A percentile compares a stretch with the other conserved stretches of the same genome.
These are phyloP conservation scores for Drosophila eugracilis DNA, from an alignment of 1,140 invertebrate genomes.

Conservation along the genomic window DNA sequence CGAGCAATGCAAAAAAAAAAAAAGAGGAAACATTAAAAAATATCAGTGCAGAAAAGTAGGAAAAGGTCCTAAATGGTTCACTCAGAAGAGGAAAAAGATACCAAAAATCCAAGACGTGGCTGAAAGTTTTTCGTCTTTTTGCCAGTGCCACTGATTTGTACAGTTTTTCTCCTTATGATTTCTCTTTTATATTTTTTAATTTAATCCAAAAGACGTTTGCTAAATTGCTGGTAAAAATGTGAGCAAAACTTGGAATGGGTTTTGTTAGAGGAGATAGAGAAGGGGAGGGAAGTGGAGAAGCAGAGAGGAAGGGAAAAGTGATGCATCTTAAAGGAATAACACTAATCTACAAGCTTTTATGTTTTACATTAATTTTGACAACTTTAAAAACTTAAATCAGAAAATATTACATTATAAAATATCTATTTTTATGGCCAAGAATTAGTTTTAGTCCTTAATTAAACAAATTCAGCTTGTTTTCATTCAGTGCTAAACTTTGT, in stretches of 20 bases:
- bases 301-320: background rate
- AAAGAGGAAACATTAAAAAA: conserved; percentile 77
- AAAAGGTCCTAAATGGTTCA: conserved; percentile 75
- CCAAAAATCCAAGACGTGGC: conserved; percentile 41
- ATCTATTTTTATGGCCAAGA: too few species aligned
- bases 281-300: background rate
- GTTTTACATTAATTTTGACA: too few species aligned
- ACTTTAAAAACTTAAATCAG: too few species aligned
- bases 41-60: conserved; percentile 74
- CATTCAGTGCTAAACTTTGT: conserved; percentile 3
- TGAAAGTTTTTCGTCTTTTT: conserved; percentile 71
- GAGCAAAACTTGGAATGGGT: conserved; percentile 15
- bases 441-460: background rate
- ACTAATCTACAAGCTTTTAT: conserved; percentile 19
- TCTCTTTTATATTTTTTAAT: conserved; percentile 72
- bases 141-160: conserved; percentile 79
- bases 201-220: conserved; percentile 77
- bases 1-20: conserved; percentile 55
- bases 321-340: conserved; percentile 24
- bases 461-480: too few species aligned
- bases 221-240: conserved; percentile 77
- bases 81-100: conserved; percentile 11
- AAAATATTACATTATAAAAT: too few species aligned
- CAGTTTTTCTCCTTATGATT: conserved; percentile 73
- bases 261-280: conserved; percentile 13